A percentile compares a stretch with the other conserved stretches of the same genome.
Evolutionary conservation across 2,797 vertebrate species (phyloP).

Genomic region (Acanthiza pusilla): DNA sequence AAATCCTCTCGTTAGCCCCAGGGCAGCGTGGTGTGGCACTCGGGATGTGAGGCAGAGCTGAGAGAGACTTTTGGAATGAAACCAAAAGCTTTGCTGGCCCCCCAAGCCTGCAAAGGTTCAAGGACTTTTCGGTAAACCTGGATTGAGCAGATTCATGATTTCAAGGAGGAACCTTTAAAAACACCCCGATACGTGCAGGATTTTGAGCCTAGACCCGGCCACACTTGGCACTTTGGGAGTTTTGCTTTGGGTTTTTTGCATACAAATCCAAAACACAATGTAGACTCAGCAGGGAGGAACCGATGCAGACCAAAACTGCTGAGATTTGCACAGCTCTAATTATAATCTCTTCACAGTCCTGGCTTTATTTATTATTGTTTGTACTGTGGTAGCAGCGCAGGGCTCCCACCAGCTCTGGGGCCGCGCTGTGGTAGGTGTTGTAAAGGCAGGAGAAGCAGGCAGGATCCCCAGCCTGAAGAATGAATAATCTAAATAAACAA

Average conservation of each 20-base stretch:
- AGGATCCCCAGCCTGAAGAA: not conserved
- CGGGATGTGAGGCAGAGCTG: not conserved
- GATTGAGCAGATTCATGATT: not conserved
- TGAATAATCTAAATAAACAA: constrained; percentile 25
- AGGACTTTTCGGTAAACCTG: constrained; percentile 27
- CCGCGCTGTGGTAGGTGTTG: not conserved
- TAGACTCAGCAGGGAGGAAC: constrained; percentile 56
- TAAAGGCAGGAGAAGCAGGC: constrained; percentile 8
- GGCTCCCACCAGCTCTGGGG: constrained; percentile 1
- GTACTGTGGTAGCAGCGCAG: not conserved
- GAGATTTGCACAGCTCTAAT: constrained; percentile 63
- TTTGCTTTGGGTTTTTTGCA: constrained; percentile 50
- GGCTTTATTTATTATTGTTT: constrained; percentile 64
- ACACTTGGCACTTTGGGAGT: constrained; percentile 11
- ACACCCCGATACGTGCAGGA: not conserved
- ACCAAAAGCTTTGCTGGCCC: not conserved
- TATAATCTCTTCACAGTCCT: constrained; percentile 53
- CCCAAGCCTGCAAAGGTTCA: constrained; percentile 1
- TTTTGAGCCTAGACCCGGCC: not conserved
- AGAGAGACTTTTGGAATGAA: constrained; percentile 9
- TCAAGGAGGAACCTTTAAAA: constrained; percentile 4
- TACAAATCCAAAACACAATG: constrained; percentile 52
- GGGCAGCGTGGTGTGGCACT: not conserved
- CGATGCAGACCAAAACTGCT: constrained; percentile 57
- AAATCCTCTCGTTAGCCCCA: not conserved